Percentiles rank a stretch among this genome's conserved stretches.
phyloP scores from a whole-genome alignment of 53 echinoderm and acorn worm genomes.

The Holothuria leucospilota region DNA sequence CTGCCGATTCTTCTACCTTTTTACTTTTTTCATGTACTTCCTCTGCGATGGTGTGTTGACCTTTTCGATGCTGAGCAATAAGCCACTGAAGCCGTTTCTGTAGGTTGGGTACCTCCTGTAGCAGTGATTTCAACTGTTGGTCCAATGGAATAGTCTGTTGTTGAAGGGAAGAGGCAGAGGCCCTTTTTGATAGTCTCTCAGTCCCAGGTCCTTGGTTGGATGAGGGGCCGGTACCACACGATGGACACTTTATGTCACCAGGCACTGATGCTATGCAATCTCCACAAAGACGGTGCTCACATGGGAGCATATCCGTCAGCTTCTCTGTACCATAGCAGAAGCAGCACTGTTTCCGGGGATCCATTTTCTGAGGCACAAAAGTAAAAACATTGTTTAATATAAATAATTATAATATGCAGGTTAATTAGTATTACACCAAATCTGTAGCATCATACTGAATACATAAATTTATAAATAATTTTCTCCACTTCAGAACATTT shows the following conservation, averaged over 20 bases:
- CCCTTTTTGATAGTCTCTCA: too few relatives aligned
- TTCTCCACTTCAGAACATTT: too few relatives aligned
- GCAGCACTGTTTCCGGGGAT: neutral
- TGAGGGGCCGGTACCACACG: neutral
- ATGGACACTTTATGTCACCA: constrained; percentile 7
- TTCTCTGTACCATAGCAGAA: neutral
- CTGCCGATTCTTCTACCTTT: neutral
- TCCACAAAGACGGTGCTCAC: constrained; percentile 6
- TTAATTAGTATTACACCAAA: too few relatives aligned
- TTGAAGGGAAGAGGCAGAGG: too few relatives aligned
- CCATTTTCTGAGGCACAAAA: too few relatives aligned
- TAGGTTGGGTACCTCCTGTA: constrained; percentile 21
- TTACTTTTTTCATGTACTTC: neutral
- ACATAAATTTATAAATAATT: too few relatives aligned
- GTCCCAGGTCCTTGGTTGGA: neutral
- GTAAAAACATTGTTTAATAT: too few relatives aligned
- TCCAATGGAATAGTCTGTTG: neutral
- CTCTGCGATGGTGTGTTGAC: neutral
- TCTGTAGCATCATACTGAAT: too few relatives aligned
- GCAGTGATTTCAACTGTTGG: neutral
- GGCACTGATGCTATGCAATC: neutral
- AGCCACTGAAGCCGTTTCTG: neutral
- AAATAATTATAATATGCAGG: too few relatives aligned
- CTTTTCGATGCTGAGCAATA: neutral
- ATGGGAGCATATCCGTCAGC: constrained; percentile 15